These are phyloP conservation scores for Hydroisotoma schaefferi DNA, from an alignment of 2,888 invertebrate species.

Conservation along the genomic window DNA sequence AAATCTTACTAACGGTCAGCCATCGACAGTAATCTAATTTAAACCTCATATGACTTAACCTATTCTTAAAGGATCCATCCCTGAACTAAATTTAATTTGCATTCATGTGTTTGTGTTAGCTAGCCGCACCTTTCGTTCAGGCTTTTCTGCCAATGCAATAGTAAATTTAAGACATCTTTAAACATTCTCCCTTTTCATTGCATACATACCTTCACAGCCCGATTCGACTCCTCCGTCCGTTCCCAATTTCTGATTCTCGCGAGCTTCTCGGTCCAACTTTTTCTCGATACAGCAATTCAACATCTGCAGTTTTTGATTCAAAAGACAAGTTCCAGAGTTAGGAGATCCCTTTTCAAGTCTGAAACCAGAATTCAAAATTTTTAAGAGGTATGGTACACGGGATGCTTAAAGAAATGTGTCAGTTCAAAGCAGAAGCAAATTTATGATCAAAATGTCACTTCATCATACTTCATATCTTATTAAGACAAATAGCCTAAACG, in stretches of 20 bases:
- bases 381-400: background rate
- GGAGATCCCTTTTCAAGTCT: slow-evolving; percentile 78
- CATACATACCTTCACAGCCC: slow-evolving; percentile 35
- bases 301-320: slow-evolving; percentile 86
- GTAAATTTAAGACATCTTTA: too few relatives aligned
- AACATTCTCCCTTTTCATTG: background rate
- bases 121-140: too few relatives aligned
- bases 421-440: too few relatives aligned
- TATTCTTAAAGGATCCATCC: too few relatives aligned
- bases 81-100: too few relatives aligned
- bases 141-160: too few relatives aligned
- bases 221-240: slow-evolving; percentile 29
- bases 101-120: too few relatives aligned
- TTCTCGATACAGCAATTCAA: slow-evolving; percentile 61
- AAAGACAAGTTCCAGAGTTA: slow-evolving; percentile 80
- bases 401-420: too few relatives aligned
- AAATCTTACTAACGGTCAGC: background rate
- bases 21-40: background rate
- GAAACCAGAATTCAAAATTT: too few relatives aligned
- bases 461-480: too few relatives aligned
- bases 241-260: slow-evolving; percentile 29
- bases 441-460: too few relatives aligned
- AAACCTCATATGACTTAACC: background rate
- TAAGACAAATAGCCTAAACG: too few relatives aligned
- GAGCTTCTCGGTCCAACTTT: slow-evolving; percentile 51